These are phyloP conservation scores for Leucophenga montana DNA, from an alignment of 2,888 invertebrate species.

Conservation along the genomic window DNA sequence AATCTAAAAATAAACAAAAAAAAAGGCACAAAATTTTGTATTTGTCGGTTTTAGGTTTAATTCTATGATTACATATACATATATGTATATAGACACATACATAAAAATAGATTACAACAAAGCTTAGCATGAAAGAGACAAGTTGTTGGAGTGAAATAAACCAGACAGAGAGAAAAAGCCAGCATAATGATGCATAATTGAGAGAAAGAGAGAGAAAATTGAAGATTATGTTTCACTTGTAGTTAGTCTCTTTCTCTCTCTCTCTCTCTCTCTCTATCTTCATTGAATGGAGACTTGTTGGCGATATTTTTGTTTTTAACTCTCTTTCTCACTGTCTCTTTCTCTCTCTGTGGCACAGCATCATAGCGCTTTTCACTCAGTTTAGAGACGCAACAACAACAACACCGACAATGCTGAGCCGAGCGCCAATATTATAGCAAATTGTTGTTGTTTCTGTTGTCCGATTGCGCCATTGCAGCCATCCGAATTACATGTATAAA, in stretches of 20 bases:
- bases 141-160: neutral
- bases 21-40: too few species aligned
- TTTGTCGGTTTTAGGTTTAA: too few species aligned
- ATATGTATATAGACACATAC: too few species aligned
- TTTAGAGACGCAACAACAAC: conserved; percentile 16
- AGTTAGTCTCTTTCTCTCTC: neutral
- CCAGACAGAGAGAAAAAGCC: neutral
- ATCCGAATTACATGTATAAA: conserved; percentile 87
- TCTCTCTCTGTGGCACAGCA: neutral
- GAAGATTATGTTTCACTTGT: too few species aligned
- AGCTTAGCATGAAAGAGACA: neutral
- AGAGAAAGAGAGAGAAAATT: too few species aligned
- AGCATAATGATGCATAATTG: too few species aligned
- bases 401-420: conserved; percentile 44
- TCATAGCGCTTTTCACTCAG: neutral
- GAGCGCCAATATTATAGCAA: neutral
- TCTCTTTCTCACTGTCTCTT: neutral
- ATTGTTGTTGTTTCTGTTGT: neutral
- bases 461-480: conserved; percentile 80
- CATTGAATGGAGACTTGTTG: too few species aligned
- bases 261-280: neutral
- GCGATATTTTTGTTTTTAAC: too few species aligned
- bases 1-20: neutral
- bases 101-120: too few species aligned
- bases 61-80: too few species aligned